Evolutionary conservation across 2,113 vertebrate species (phyloP).

Genomic region (Tapirus terrestris): DNA sequence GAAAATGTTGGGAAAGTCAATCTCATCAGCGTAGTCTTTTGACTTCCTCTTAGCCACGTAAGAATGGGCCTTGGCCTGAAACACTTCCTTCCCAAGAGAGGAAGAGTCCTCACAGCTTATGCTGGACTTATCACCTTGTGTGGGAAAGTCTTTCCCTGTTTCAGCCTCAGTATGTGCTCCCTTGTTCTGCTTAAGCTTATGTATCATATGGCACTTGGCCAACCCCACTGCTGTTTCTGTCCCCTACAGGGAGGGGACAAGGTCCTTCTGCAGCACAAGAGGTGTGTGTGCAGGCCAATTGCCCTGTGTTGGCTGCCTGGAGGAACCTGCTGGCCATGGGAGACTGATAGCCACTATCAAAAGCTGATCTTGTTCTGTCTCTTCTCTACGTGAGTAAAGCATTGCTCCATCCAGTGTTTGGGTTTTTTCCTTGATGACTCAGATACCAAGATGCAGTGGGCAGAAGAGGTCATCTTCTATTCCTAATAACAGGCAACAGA

Average conservation of each 20-base stretch:
- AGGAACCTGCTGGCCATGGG: not conserved
- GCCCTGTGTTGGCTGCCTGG: not conserved
- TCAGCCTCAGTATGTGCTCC: not conserved
- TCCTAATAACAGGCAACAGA: not conserved
- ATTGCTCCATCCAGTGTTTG: not conserved
- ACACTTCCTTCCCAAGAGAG: not conserved
- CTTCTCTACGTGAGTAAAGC: not conserved
- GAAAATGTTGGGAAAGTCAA: not conserved
- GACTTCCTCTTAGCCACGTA: not conserved
- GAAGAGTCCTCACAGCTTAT: not conserved
- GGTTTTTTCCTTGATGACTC: not conserved
- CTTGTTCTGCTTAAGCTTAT: not conserved
- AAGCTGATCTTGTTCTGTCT: not conserved
- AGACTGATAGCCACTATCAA: not conserved
- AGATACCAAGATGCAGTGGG: not conserved
- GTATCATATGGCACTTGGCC: not conserved
- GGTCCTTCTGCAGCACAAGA: not conserved
- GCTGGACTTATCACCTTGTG: not conserved
- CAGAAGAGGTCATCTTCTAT: not conserved
- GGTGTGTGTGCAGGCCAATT: not conserved
- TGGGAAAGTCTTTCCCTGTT: not conserved
- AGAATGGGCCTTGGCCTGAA: not conserved
- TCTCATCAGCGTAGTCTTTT: not conserved
- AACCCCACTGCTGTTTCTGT: not conserved
- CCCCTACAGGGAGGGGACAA: not conserved